Base-by-base conservation (phyloP, 2,797 vertebrate genomes). In the Steatocranus sp. region DNA sequence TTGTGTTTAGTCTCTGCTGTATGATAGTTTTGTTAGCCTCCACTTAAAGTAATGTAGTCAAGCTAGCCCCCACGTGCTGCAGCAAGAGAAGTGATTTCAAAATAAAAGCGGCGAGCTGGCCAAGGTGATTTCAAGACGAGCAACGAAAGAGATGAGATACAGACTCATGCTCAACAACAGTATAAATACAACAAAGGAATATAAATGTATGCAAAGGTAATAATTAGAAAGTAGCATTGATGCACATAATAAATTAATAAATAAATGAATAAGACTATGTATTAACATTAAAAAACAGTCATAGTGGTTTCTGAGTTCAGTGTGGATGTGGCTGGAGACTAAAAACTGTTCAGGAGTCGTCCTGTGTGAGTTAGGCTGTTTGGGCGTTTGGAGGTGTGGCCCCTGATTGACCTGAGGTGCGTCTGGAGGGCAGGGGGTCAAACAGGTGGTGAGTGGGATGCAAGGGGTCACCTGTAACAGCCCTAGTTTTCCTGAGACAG, bases 1-100 rank as follows among this genome's bases (percentile, higher is more conserved):
- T 2, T 0, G 23, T 46, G 10, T 70, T 70, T 27, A 11, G 23
- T 8, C 38, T 70, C 20, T 27, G 36, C 38, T 27, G 63, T 11
- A 0, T 0, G 5, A 3, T 18, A 5, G 5, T n/a, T 61, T 61
- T 1, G 30, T 61, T 61, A n/a, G 56, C 30, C 6, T 34, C 56
- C 56, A 34, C 56, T 61, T 61, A 61, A n/a, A 61, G 56, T 61
- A 61, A 8, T 61, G 56, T 61, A n/a, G 23, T 70, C 38, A 43
- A 17, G 20, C 63, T 17, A 43, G 38, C 20, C 20, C 12, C 8
- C n/a, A 0, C 54, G 58, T 0, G 11, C 34, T 0, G 11, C 34
- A 66, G 20, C 7, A 9, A 34, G 36, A 10, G 20, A 41, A 41
- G 8, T 14, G n/a, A 41, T 68, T 41, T 68, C 36, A 68, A 23